phyloP scores from a whole-genome alignment of 64 coral and sea anemone genomes.

The Montipora efflorescens region DNA sequence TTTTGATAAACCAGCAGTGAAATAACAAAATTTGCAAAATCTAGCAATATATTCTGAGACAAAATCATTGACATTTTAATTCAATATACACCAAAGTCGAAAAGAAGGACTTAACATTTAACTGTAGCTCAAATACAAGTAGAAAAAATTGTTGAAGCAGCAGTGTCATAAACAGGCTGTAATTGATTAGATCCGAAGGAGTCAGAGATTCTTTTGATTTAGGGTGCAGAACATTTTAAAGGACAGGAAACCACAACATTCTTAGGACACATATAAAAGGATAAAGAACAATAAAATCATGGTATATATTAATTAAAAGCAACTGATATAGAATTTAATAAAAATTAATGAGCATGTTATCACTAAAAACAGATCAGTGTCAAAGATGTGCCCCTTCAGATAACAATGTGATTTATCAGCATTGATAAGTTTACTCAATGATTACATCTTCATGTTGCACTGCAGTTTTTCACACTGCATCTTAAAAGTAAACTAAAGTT shows the following conservation, averaged over 20 bases:
- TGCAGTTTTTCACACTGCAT: no score
- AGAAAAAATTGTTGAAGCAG: background rate
- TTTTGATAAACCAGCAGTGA: background rate
- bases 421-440: no score
- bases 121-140: no score
- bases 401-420: background rate
- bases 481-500: no score
- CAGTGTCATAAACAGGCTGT: background rate
- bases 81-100: no score
- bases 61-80: no score
- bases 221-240: background rate
- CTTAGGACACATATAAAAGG: background rate
- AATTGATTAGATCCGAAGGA: background rate
- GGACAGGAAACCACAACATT: slow-evolving; percentile 33
- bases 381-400: background rate
- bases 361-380: background rate
- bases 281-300: background rate
- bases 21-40: background rate
- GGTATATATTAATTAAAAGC: background rate
- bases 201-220: background rate
- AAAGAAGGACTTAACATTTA: no score
- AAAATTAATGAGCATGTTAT: background rate
- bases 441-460: no score
- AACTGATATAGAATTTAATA: slow-evolving; percentile 2
- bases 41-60: no score